A percentile compares a stretch with the other conserved stretches of the same genome.
Conservation (phyloP, 2,113 vertebrate species). For the Tyrannus savana region DNA sequence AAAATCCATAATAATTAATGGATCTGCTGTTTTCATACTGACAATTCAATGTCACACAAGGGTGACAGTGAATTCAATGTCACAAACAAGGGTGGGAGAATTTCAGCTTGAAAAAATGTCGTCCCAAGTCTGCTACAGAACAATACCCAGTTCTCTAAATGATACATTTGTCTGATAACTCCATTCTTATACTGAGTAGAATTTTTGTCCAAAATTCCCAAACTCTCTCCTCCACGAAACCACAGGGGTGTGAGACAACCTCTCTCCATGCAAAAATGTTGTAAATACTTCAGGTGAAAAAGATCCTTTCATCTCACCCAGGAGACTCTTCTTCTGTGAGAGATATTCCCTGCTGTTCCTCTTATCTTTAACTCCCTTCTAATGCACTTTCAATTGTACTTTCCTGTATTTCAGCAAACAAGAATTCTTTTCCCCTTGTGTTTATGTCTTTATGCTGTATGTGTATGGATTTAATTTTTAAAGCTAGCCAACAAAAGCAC, state of each 20-base stretch:
- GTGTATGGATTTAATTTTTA: slow-evolving; percentile 29
- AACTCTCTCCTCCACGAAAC: not conserved
- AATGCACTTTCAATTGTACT: not conserved
- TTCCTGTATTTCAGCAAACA: slow-evolving; percentile 13
- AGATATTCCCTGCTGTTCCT: not conserved
- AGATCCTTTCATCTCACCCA: not conserved
- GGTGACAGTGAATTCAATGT: not conserved
- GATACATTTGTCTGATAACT: not conserved
- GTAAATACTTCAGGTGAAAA: not conserved
- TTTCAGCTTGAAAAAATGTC: not conserved
- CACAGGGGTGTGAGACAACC: not conserved
- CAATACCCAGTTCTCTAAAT: not conserved
- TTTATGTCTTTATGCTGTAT: not conserved
- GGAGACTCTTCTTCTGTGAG: not conserved
- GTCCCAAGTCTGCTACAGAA: not conserved
- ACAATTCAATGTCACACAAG: not conserved
- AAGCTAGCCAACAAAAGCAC: not conserved
- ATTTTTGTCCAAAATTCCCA: not conserved
- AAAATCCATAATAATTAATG: not conserved
- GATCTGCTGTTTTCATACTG: not conserved
- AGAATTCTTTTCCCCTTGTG: not conserved
- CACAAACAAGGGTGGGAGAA: not conserved
- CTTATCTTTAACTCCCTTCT: not conserved
- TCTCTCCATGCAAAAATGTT: not conserved
- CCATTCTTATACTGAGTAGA: not conserved